A percentile compares a stretch with the other conserved stretches of the same genome.
phyloP scores from a whole-genome alignment of 2,888 invertebrate species.

The Drosophila subquinaria region DNA sequence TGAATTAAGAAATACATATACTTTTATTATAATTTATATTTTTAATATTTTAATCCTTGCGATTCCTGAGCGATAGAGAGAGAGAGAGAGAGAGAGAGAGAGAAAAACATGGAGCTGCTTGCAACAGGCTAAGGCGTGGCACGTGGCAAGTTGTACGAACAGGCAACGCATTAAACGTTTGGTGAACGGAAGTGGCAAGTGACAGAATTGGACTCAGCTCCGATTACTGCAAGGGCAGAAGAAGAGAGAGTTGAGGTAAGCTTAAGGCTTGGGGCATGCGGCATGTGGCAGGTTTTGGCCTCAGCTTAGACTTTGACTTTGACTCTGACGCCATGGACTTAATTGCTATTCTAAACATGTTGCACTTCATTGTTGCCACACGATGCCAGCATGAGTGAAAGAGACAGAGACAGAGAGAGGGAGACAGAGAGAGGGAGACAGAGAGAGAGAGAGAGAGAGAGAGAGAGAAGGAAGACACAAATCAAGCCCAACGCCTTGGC shows the following conservation, averaged over 20 bases:
- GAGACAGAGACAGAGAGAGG: background rate
- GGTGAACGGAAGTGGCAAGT: slow-evolving; percentile 15
- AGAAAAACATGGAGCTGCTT: slow-evolving; percentile 2
- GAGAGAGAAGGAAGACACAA: background rate
- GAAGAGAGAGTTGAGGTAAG: background rate
- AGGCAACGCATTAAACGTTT: slow-evolving; percentile 3
- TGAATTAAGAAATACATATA: no score
- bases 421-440: background rate
- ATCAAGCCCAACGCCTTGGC: slow-evolving; percentile 49
- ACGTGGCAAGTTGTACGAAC: slow-evolving; percentile 22
- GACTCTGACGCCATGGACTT: slow-evolving; percentile 43
- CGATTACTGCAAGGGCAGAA: background rate
- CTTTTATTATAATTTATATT: no score
- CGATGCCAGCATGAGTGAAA: slow-evolving; percentile 44
- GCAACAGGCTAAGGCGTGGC: slow-evolving; percentile 27
- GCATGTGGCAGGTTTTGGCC: slow-evolving; percentile 27
- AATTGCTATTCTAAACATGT: slow-evolving; percentile 77
- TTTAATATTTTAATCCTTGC: no score
- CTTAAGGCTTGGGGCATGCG: background rate
- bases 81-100: background rate
- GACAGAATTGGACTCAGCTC: slow-evolving; percentile 17
- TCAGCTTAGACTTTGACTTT: slow-evolving; percentile 13
- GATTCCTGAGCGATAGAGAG: background rate
- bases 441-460: background rate
- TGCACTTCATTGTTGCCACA: slow-evolving; percentile 70